Base-by-base conservation (phyloP, 2,888 invertebrate genomes). In the Perizoma affinitatum region DNA sequence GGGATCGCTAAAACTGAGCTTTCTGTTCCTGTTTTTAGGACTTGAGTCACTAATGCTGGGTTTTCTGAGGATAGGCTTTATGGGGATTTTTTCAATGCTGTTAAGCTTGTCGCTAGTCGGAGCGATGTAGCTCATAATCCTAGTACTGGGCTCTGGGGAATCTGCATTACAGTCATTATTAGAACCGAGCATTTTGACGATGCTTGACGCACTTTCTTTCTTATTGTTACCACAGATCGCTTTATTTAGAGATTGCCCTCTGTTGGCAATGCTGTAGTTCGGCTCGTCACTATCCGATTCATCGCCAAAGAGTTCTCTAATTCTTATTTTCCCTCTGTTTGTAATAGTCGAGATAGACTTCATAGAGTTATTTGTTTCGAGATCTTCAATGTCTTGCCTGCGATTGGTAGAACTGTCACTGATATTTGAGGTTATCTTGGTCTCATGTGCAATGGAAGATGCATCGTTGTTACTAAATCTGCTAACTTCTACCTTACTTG, bases 281-380 rank as follows among this genome's bases (percentile, higher is more conserved):
- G 46, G 10, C 22, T 46, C 57, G 10, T 46, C 57, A 38, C 35
- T 35, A 34, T 57, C 57, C 46, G 57, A 57, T 9, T 47, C 51
- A 10, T 51, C 46, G 8, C 57, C 57, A 57, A 57, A 57, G 0
- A 57, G 42, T 35, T 57, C 57, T 34, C 41, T 11, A 40, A 56
- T 9, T 22, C 22, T 47, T 4, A 46, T n/a, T 7, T 51, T 57
- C n/a, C 11, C 36, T 10, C 50, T n/a, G n/a, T 38, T 44, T 11
- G 5, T 36, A 36, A 22, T 46, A 5, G n/a, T n/a, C 3, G 5
- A 9, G 10, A 5, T 10, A 10, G 44, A 22, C 22, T n/a, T 22
- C n/a, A n/a, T 42, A 42, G 10, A 5, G 5, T n/a, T 42, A 42
- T 44, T 44, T 6, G 22, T 7, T 44, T 11, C 22, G 5, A 44